These are phyloP conservation scores for Acanthosoma haemorrhoidale DNA, from an alignment of 2,888 invertebrate genomes.

Conservation along the genomic window DNA sequence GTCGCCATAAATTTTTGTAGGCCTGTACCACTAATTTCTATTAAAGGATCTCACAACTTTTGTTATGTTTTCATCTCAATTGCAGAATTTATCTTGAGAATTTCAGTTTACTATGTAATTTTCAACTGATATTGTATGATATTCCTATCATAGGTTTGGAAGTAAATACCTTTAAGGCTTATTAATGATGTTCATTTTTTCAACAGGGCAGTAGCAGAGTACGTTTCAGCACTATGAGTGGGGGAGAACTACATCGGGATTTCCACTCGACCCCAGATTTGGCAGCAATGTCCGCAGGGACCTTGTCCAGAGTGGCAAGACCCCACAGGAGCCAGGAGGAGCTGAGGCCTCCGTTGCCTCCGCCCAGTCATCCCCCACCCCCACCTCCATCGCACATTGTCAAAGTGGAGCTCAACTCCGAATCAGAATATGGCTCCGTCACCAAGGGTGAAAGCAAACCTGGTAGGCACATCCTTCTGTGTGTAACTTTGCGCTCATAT, in stretches of 20 bases:
- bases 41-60: no score
- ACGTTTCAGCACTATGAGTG: slow-evolving; percentile 50
- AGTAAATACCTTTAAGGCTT: background rate
- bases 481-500: background rate
- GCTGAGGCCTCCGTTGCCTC: slow-evolving; percentile 38
- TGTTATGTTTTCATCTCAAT: no score
- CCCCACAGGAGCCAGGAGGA: slow-evolving; percentile 39
- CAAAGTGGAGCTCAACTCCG: slow-evolving; percentile 56
- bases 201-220: slow-evolving; percentile 43
- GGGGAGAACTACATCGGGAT: slow-evolving; percentile 63
- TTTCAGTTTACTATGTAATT: no score
- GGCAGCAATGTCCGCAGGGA: slow-evolving; percentile 43
- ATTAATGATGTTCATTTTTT: slow-evolving; percentile 41
- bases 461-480: background rate
- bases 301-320: background rate
- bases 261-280: slow-evolving; percentile 87
- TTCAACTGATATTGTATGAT: background rate
- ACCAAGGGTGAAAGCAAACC: background rate
- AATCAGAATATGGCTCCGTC: slow-evolving; percentile 29
- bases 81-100: no score
- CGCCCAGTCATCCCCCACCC: slow-evolving; percentile 40
- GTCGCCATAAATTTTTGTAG: no score
- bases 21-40: no score
- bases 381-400: slow-evolving; percentile 71
- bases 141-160: background rate